Evolutionary conservation across 2,888 invertebrate genomes (phyloP), one percentile per base, ranked within the genome.

Genomic region (Heliconius sara): DNA sequence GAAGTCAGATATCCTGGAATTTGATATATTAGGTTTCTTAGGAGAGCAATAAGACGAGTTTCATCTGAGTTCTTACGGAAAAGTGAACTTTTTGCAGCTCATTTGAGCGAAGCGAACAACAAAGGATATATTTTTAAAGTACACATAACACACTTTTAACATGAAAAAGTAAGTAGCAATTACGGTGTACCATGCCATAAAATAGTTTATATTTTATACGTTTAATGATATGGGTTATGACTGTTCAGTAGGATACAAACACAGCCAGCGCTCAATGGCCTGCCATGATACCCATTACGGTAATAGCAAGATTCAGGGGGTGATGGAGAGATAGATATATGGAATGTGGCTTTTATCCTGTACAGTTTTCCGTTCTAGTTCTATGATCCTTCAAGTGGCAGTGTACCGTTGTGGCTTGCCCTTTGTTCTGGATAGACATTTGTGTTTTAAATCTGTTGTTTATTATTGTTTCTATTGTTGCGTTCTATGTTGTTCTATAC

Each of bases 281-380:
- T 77, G 66, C 77, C 75, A 77, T 79, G 81, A 75, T 79, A 81
- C 66, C 81, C 34, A 70, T 81, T 81, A 81, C 66, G 63, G 74
- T 79, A 81, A 81, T 79, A 71, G 71, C 63, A 73, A 76, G 76
- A 43, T 73, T 79, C 72, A 76, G 66, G 75, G 71, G 52, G 76
- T 78, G 78, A 80, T 74, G 63, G 76, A 71, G 47, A 79, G 75
- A 70, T 67, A 82, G 71, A 75, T 70, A 52, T 52, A 52, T 52
- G 77, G 72, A 66, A 57, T 79, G 65, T 76, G 30, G 79, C 68
- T 75, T 79, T 79, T 75, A 52, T 68, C 27, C 79, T 22, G 19
- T 70, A 19, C 72, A 75, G 75, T 79, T 79, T 79, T 75, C 79
- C 60, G 67, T 57, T 47, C 67, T 74, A 68, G 74, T 75, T 75